A percentile compares a stretch with the other conserved stretches of the same genome.
Conservation (phyloP, 2,888 invertebrate species). For the Campaea margaritaria region DNA sequence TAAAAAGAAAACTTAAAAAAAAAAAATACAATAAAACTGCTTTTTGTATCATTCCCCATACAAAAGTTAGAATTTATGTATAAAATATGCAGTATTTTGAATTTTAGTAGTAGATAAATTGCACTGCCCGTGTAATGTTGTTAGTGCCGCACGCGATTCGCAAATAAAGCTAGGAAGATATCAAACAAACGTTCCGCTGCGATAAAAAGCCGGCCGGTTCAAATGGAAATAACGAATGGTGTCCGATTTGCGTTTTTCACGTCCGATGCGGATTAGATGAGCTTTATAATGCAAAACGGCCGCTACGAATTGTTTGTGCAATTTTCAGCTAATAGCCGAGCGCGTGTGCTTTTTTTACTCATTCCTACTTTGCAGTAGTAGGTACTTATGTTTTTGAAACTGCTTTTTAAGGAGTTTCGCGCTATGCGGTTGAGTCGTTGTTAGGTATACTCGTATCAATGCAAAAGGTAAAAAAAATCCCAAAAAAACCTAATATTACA, state of each 20-base stretch:
- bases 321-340: slow-evolving; percentile 21
- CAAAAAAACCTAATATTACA: no score
- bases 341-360: background rate
- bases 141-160: slow-evolving; percentile 75
- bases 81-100: slow-evolving; percentile 43
- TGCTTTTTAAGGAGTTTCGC: no score
- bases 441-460: no score
- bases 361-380: background rate
- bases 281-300: slow-evolving; percentile 44
- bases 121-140: slow-evolving; percentile 61
- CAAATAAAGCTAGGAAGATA: slow-evolving; percentile 82
- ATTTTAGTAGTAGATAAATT: slow-evolving; percentile 71
- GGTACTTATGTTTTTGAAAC: no score
- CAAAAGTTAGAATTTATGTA: background rate
- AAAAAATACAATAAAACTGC: no score
- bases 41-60: no score
- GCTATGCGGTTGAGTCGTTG: no score
- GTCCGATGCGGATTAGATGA: slow-evolving; percentile 53
- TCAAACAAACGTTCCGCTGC: slow-evolving; percentile 72
- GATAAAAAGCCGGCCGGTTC: slow-evolving; percentile 72
- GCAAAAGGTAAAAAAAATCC: no score
- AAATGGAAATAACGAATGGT: slow-evolving; percentile 75
- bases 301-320: slow-evolving; percentile 32
- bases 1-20: no score
- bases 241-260: slow-evolving; percentile 59